Conservation (phyloP, 2,888 invertebrate genomes). For the Brachyptera putata region DNA sequence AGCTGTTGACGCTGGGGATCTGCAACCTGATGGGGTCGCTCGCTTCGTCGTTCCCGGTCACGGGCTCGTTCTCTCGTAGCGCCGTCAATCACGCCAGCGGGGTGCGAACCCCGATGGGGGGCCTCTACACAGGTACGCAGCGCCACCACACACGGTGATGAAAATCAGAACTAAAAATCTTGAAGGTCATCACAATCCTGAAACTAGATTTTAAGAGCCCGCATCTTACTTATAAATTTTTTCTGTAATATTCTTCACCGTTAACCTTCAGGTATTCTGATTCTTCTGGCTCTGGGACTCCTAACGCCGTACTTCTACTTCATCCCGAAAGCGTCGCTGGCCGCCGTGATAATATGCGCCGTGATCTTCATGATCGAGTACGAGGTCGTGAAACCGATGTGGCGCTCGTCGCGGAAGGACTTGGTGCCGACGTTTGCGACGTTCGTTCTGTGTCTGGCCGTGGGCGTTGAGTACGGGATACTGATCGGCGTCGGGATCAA, state of each 20-base stretch:
- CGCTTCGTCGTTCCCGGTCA: conserved; percentile 85
- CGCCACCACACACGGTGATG: too few relatives aligned
- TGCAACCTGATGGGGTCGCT: conserved; percentile 85
- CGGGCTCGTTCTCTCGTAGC: conserved; percentile 83
- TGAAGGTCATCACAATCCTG: too few relatives aligned
- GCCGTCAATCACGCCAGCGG: conserved; percentile 96
- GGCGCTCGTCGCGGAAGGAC: conserved; percentile 73
- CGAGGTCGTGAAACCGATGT: conserved; percentile 76
- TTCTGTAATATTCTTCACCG: too few relatives aligned
- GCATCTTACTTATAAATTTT: background rate
- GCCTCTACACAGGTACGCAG: conserved; percentile 71
- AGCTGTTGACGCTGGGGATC: conserved; percentile 78
- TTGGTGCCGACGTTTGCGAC: conserved; percentile 77
- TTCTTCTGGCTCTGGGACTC: conserved; percentile 76
- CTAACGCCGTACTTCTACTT: conserved; percentile 86
- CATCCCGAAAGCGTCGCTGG: conserved; percentile 84
- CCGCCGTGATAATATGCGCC: conserved; percentile 91
- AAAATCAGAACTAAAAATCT: too few relatives aligned
- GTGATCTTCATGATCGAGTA: conserved; percentile 94
- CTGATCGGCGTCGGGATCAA: conserved; percentile 76
- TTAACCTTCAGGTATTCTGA: conserved; percentile 68
- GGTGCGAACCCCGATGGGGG: conserved; percentile 83
- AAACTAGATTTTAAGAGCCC: too few relatives aligned
- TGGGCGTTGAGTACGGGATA: conserved; percentile 85
- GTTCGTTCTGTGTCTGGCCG: conserved; percentile 71